Evolutionary conservation across 1,140 invertebrate genomes (phyloP), one percentile per base, ranked within the genome.

Genomic region (Orussus abietinus): DNA sequence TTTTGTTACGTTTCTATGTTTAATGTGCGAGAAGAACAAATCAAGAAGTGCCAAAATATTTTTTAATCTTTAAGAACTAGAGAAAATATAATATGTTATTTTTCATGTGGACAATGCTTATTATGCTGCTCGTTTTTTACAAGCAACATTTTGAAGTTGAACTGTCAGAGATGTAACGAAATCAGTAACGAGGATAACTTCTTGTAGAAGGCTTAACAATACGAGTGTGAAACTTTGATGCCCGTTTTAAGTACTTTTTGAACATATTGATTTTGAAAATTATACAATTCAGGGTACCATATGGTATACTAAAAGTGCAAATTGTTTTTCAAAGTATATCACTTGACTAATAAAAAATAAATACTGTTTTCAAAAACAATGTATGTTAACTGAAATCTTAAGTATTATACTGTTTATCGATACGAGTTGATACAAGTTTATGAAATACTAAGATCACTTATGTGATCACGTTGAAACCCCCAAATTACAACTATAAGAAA

Each of bases 261-360:
- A 49, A 37, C 20, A 25, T 45, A 34, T 52, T 53, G 35, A 45
- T 49, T 37, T 30, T 38, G 19, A 50, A 49, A 17, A n/a, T 41
- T 42, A 50, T 17, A 19, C 29, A 49, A 52, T 44, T 42, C 44
- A 18, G 32, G 51, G 51, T 57, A 57, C 40, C 49, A 45, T 49
- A 54, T 36, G 3, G 11, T 11, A 36, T 36, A 11, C 7, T 19
- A 20, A 11, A 15, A n/a, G n/a, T 3, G 22, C 22, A 25, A 7
- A 25, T 18, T 36, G 21, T 36, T 33, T 33, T 33, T 33, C 10
- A 33, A 33, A 33, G 31, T 36, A 15, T 36, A 36, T 36, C 2
- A 18, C 4, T 20, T 20, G 3, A 36, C 4, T 36, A 36, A 36
- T 15, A 36, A 5, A 19, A 10, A 36, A 36, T 36, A 36, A 36